Percentiles rank a stretch among this genome's conserved stretches.
These are phyloP conservation scores for Myotis vivesi DNA, from an alignment of 2,797 vertebrate species.

Conservation along the genomic window DNA sequence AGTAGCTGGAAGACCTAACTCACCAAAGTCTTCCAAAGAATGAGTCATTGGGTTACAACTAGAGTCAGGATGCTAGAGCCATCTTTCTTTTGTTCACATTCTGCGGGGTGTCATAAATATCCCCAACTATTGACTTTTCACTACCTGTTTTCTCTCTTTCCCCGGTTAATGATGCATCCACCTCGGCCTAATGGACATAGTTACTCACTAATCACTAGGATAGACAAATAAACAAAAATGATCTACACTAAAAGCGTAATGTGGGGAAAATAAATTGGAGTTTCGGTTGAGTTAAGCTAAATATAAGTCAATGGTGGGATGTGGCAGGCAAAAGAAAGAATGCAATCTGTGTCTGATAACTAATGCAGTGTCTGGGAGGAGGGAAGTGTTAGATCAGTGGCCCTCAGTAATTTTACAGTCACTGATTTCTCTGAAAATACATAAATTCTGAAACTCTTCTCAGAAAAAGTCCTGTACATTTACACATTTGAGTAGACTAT, in stretches of 20 bases:
- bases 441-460: neutral
- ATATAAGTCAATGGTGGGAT: slow-evolving; percentile 43
- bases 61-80: neutral
- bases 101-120: slow-evolving; percentile 53
- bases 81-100: slow-evolving; percentile 3
- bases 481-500: neutral
- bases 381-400: neutral
- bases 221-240: slow-evolving; percentile 71
- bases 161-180: slow-evolving; percentile 64
- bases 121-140: slow-evolving; percentile 55
- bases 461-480: neutral
- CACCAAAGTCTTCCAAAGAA: neutral
- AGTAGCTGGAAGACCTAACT: neutral
- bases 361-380: neutral
- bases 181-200: slow-evolving; percentile 62
- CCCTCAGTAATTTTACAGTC: neutral
- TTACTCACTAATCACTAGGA: slow-evolving; percentile 59
- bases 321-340: neutral
- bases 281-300: slow-evolving; percentile 57
- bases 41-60: slow-evolving; percentile 37
- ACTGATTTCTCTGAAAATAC: slow-evolving; percentile 1
- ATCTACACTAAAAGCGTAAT: slow-evolving; percentile 62
- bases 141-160: slow-evolving; percentile 54
- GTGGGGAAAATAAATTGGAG: slow-evolving; percentile 51
- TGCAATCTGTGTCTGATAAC: neutral